Evolutionary conservation across 2,113 vertebrate species (phyloP), one percentile per base, ranked within the genome.

Genomic region (Phrynocephalus versicolor): DNA sequence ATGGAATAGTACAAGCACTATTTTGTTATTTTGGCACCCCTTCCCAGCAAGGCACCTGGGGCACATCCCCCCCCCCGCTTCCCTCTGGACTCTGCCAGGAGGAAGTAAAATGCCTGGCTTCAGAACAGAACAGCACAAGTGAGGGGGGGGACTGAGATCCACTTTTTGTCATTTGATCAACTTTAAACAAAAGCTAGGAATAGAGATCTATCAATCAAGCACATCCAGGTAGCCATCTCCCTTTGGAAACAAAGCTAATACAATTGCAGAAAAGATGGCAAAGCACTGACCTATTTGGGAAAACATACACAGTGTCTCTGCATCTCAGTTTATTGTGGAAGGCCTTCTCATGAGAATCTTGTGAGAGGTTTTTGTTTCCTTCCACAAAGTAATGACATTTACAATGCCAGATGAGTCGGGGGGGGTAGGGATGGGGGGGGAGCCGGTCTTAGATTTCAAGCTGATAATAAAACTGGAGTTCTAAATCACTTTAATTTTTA

Each of bases 201-300:
- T 6, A n/a, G n/a, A 90, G n/a, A 3, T 85, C 33, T 81, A 30
- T 37, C 65, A 25, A 65, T 85, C 75, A 58, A 91, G 69, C 80
- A 12, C 6, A 86, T 41, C 78, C 71, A 75, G 84, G 21, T 33
- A 89, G 19, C 45, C 51, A 35, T 85, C 55, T 72, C 4, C 33
- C 72, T 87, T 80, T 21, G 25, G n/a, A 57, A 16, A 51, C 39
- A 84, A 78, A 27, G 19, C 30, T 35, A 79, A 75, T 10, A 84
- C 76, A 88, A 75, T 2, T 18, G 2, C 1, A 81, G 75, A 76
- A 81, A 55, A 73, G 2, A 89, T 70, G 1, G 67, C 41, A 83
- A 1, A 14, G 87, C 81, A 83, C 3, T 85, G 74, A 80, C 3
- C 2, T 81, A 64, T 14, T 79, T 33, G 58, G 6, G 55, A 3